Evolutionary conservation across 64 coral and sea anemone genomes (phyloP), one percentile per base, ranked within the genome.

Genomic region (Montipora foliosa): DNA sequence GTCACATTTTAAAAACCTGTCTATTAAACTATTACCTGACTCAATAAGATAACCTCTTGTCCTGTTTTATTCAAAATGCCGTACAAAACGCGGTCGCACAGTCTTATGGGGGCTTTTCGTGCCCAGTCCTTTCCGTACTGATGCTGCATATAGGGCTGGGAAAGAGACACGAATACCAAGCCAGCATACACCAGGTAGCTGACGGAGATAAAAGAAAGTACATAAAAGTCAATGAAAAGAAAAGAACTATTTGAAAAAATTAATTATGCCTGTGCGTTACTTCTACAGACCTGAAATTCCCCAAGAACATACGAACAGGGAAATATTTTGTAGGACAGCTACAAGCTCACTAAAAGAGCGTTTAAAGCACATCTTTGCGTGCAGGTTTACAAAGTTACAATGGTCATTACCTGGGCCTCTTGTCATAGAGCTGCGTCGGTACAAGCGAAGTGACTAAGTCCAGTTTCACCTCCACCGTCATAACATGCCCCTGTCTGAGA

Each of bases 101-200:
- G 96, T 68, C 96, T 91, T 91, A 97, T 97, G 66, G 96, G 96
- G 47, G 93, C 96, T 81, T 97, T 97, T 95, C 96, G 89, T 67
- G 96, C 96, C 96, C 96, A 97, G 93, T 97, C 96, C 74, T 97
- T 97, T 11, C 96, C 96, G 67, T 97, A 97, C 22, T 97, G 96
- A 76, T 97, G 96, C 19, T 97, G 96, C 96, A 97, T 97, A 79
- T 97, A 97, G 50, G 96, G 96, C 78, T 97, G 96, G 15, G 96
- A 97, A 19, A 97, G 96, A 62, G 96, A 88, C 19, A 97, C 96
- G 84, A 97, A 97, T 25, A 97, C 96, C 60, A 97, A 73, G 20
- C 96, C 96, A 53, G 96, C 93, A 22, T 92, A 95, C 12, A 97
- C 96, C 47, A 97, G 93, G 46, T 92, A 98, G 78, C 96, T 98